Evolutionary conservation across 30 jellyfish, hydroid and myxozoan genomes (phyloP), one percentile per base, ranked within the genome.

Genomic region (Aurelia aurita): DNA sequence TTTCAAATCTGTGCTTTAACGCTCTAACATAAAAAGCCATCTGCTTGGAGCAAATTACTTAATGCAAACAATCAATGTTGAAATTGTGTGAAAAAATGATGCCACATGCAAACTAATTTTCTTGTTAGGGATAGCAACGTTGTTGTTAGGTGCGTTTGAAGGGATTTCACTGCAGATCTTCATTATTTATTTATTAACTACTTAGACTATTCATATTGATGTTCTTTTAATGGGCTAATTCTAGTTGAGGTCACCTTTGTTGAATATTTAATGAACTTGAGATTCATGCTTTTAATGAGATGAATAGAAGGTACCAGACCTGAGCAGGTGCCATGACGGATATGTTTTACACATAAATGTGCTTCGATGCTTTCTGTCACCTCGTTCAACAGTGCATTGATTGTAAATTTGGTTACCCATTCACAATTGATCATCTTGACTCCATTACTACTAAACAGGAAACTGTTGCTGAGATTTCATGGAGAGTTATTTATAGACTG

Each of bases 201-300:
- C 43, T 70, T 31, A 26, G 39, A 57, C 45, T 32, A 35, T 12
- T 39, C 23, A 28, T 43, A 32, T 58, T 31, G 75, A 77, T 77
- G 88, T 32, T 59, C 88, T 29, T 68, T 58, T 77, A 77, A 61
- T 59, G 19, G 75, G 62, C 14, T 32, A 59, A 22, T 74, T 61
- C 47, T 61, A 32, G 31, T n/a, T 61, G 73, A 22, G 73, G 31
- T 0, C 31, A 22, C 20, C 39, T 22, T 61, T 61, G 39, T 61
- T 61, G 39, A 61, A 61, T 61, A 12, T 22, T 61, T 61, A 61
- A 61, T 61, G 39, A 61, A 43, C 31, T 22, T 61, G 23, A n/a
- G 73, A 61, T 61, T 61, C 39, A 61, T 61, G 47, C n/a, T 22
- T 32, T 74, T 75, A 58, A 74, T 74, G 10, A 77, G 43, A 3